These are phyloP conservation scores for Cuculus canorus DNA, from an alignment of 2,797 vertebrate genomes.

Conservation along the genomic window DNA sequence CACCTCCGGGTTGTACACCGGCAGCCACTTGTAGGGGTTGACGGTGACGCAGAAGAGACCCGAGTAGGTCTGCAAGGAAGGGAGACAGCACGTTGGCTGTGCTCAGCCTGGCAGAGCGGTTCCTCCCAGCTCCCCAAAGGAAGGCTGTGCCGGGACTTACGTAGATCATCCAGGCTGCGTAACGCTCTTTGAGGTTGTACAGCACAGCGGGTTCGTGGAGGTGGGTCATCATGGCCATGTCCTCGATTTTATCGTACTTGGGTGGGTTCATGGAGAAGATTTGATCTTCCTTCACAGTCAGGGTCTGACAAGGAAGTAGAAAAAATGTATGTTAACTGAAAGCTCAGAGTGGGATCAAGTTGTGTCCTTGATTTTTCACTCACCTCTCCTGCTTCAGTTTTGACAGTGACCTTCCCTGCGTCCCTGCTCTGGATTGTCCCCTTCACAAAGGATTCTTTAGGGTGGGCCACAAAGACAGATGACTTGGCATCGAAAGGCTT, in stretches of 20 bases:
- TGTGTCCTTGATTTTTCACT: not conserved
- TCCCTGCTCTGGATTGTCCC: conserved; percentile 83
- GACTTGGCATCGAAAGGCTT: conserved; percentile 90
- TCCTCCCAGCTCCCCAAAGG: not conserved
- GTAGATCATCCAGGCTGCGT: conserved; percentile 88
- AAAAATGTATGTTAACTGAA: not conserved
- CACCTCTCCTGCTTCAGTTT: conserved; percentile 83
- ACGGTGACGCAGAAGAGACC: conserved; percentile 91
- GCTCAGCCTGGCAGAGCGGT: not conserved
- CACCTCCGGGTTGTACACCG: conserved; percentile 85
- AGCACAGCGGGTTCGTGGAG: conserved; percentile 83
- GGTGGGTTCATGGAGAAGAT: conserved; percentile 84
- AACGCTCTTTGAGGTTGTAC: conserved; percentile 89
- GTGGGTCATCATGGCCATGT: conserved; percentile 85
- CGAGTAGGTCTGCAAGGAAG: conserved; percentile 85
- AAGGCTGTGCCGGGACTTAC: conserved; percentile 65
- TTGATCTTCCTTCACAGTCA: conserved; percentile 86
- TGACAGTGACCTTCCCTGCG: conserved; percentile 85
- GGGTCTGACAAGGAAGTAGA: conserved; percentile 68
- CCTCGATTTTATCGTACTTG: conserved; percentile 85
- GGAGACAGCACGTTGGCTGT: not conserved
- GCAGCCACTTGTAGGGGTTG: conserved; percentile 93
- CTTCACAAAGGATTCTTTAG: conserved; percentile 87
- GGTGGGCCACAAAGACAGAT: conserved; percentile 83
- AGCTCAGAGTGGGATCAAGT: not conserved